Evolutionary conservation across 2,797 vertebrate genomes (phyloP), one percentile per base, ranked within the genome.

Genomic region (Pelochelys cantorii): DNA sequence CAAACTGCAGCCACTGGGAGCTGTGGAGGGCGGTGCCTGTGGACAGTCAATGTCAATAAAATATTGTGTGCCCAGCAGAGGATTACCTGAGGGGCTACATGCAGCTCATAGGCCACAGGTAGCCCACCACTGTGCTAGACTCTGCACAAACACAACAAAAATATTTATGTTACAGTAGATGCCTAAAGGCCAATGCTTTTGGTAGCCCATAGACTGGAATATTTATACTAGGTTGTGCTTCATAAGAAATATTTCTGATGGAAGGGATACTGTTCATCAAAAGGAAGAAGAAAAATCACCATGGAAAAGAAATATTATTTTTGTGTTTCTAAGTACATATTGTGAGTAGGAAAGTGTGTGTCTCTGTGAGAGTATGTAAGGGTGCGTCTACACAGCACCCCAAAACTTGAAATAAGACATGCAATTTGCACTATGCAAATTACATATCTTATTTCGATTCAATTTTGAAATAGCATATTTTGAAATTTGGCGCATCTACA

Each of bases 281-380:
- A 79, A n/a, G 31, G 81, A 74, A 83, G 82, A 93, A n/a, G 18
- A 31, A 88, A 95, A 86, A 90, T 78, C 25, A 55, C 42, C 92
- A 57, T 83, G 56, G 77, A 34, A 94, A 20, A 57, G 88, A 90
- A 94, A n/a, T 12, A 81, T 14, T 53, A 1, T 54, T 93, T 94
- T 87, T 9, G 88, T 83, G 52, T 15, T 42, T 90, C 11, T 89
- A 92, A 54, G 84, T 34, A 81, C 17, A n/a, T 53, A 37, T 3
- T 34, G 15, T 60, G 84, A 86, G 7, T 48, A 90, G 79, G 85
- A 87, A 82, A 31, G 27, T 62, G 25, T 31, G 60, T 54, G 48
- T 81, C 23, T 53, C 5, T 82, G 42, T 42, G 42, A 42, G 5
- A 5, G 42, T 42, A 42, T 42, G 42, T 42, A 42, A 42, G 5